phyloP scores from a whole-genome alignment of 1,140 invertebrate species.

The Hermetia illucens region DNA sequence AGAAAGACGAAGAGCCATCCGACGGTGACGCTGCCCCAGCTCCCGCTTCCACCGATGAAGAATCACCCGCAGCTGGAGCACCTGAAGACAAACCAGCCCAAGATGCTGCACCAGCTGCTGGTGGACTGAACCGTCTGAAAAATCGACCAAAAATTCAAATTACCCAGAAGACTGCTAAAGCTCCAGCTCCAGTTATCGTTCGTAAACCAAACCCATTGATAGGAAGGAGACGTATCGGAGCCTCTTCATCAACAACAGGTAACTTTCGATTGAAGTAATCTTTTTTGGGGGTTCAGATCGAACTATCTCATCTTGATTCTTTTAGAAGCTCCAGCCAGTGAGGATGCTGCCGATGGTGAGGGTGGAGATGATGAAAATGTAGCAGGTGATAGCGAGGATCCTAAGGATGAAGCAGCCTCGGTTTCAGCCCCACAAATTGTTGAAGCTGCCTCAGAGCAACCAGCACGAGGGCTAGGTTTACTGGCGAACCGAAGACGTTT shows the following conservation, averaged over 20 bases:
- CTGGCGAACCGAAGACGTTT: slow-evolving; percentile 43
- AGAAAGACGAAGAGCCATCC: slow-evolving; percentile 4
- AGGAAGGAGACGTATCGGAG: slow-evolving; percentile 22
- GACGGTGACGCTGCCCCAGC: slow-evolving; percentile 5
- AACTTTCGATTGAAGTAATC: neutral
- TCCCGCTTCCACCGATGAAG: too few relatives aligned
- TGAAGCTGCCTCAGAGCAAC: slow-evolving; percentile 31
- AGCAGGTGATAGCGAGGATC: slow-evolving; percentile 12
- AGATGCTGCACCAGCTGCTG: slow-evolving; percentile 9
- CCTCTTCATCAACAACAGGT: slow-evolving; percentile 15
- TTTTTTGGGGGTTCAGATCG: neutral
- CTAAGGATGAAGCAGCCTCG: slow-evolving; percentile 14
- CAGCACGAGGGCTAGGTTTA: slow-evolving; percentile 39
- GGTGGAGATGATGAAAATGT: slow-evolving; percentile 29
- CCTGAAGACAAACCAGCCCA: slow-evolving; percentile 10
- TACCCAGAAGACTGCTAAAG: slow-evolving; percentile 22
- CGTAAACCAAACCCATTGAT: slow-evolving; percentile 28
- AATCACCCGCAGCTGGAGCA: slow-evolving; percentile 11
- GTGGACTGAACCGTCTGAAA: slow-evolving; percentile 26
- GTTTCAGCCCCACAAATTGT: slow-evolving; percentile 26
- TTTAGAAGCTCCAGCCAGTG: slow-evolving; percentile 1
- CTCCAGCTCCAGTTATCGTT: slow-evolving; percentile 12
- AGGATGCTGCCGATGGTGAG: slow-evolving; percentile 17
- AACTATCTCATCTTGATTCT: neutral
- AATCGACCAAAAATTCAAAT: slow-evolving; percentile 23